phyloP scores from a whole-genome alignment of 1,140 invertebrate genomes.

The Penaeus chinensis region DNA sequence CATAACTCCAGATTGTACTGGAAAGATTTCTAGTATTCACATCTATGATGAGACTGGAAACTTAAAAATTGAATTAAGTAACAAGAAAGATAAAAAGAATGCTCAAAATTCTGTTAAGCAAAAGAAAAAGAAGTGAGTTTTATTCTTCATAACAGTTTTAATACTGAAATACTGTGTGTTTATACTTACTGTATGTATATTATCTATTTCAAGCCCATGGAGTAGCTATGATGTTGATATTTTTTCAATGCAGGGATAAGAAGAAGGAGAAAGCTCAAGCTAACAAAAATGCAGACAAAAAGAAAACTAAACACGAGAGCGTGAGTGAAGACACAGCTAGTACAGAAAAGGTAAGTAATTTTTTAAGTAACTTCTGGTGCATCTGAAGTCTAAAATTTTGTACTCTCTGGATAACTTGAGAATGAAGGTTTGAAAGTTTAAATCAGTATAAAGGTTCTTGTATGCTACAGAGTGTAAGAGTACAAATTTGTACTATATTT shows the following conservation, averaged over 20 bases:
- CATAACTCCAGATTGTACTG: constrained; percentile 54
- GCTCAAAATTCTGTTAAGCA: not conserved
- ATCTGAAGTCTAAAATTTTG: no score
- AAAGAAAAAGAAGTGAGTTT: constrained; percentile 50
- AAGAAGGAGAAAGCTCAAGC: constrained; percentile 20
- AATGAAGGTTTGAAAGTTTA: no score
- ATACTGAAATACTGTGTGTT: no score
- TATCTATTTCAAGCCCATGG: not conserved
- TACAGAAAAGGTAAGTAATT: constrained; percentile 1
- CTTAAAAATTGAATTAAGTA: constrained; percentile 41
- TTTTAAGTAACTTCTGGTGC: not conserved
- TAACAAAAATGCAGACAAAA: constrained; percentile 22
- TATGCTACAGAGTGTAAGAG: no score
- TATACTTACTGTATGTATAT: no score
- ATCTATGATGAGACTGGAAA: constrained; percentile 39
- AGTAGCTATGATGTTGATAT: not conserved
- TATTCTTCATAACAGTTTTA: no score
- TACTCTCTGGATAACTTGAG: no score
- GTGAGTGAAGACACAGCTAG: not conserved
- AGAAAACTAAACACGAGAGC: constrained; percentile 18
- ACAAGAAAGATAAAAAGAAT: constrained; percentile 51
- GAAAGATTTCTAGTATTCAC: constrained; percentile 46
- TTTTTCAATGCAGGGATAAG: constrained; percentile 12
- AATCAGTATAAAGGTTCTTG: no score
- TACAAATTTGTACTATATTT: no score